Base-by-base conservation (phyloP, 2,797 vertebrate genomes). In the Epinephelus malabaricus region DNA sequence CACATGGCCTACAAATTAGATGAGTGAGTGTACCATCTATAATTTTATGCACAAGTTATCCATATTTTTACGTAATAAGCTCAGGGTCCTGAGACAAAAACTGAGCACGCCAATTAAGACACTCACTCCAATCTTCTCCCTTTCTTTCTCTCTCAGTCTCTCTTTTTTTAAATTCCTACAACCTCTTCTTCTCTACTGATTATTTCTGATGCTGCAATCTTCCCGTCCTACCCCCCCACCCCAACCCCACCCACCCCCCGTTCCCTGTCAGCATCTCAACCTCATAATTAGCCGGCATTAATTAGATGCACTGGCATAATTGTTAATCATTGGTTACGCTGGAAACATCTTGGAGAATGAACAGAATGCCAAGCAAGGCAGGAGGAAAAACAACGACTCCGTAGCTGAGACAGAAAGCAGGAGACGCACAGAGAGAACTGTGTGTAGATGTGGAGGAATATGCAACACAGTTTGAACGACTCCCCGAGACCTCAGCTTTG, bases 251-350 rank as follows among this genome's bases (percentile, higher is more conserved):
- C 5, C 76, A 59, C 30, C 70, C 46, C 70, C 81, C 64, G 7
- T 88, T 92, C 90, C 73, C 90, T 92, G 87, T 94, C 92, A 95
- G 91, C 92, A 86, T 92, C 92, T 95, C 92, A 94, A 93, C 91
- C 93, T 93, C 92, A 91, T 95, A 95, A 95, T 96, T 96, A 95
- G 89, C 86, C 86, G 8, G 91, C 93, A 93, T 91, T 95, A 95
- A 95, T 95, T 94, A 95, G 93, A 95, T 92, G 94, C 94, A 92
- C 92, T 94, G 92, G 92, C 91, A 89, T 95, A 96, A 96, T 95
- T 95, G 94, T 94, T 95, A 95, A 96, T 95, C 93, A 95, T 92
- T 90, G 92, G 92, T 95, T 95, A 89, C 88, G 89, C 90, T 94
- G 91, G 91, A 94, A 94, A 95, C 94, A 92, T 95, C 90, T 91